Percentiles rank a stretch among this genome's conserved stretches.
Evolutionary conservation across 1,140 invertebrate genomes (phyloP).

Genomic region (Calephelis virginiensis): DNA sequence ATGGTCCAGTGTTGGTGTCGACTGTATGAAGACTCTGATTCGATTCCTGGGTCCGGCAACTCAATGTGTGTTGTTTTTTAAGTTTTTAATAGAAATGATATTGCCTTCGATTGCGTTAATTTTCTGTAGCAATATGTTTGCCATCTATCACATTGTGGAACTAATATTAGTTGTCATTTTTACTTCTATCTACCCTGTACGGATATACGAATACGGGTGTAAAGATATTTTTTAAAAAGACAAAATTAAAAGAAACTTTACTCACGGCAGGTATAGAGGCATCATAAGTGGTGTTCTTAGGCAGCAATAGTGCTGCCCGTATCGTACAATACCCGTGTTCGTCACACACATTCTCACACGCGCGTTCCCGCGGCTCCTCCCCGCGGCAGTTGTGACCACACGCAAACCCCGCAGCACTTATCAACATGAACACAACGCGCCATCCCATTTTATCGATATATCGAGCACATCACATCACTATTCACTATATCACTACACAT

Average conservation of each 20-base stretch:
- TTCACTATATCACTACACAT: slow-evolving; percentile 25
- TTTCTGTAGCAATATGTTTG: too few relatives aligned
- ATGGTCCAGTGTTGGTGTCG: too few relatives aligned
- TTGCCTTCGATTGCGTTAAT: too few relatives aligned
- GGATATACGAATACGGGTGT: not conserved
- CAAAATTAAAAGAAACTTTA: slow-evolving; percentile 10
- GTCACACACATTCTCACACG: slow-evolving; percentile 77
- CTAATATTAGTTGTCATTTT: too few relatives aligned
- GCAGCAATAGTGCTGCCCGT: slow-evolving; percentile 79
- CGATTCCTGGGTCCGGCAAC: too few relatives aligned
- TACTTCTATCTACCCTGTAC: too few relatives aligned
- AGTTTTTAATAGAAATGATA: too few relatives aligned
- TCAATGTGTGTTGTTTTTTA: too few relatives aligned
- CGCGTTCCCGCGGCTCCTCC: slow-evolving; percentile 55
- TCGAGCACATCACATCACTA: slow-evolving; percentile 40
- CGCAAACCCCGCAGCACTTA: slow-evolving; percentile 26
- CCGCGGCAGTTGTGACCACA: slow-evolving; percentile 61
- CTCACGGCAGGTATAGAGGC: slow-evolving; percentile 75
- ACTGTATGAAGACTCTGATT: too few relatives aligned
- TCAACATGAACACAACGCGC: slow-evolving; percentile 42
- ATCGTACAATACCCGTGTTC: slow-evolving; percentile 68
- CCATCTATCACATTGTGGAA: too few relatives aligned
- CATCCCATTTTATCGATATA: slow-evolving; percentile 52
- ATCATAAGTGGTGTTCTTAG: slow-evolving; percentile 73
- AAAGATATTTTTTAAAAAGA: slow-evolving; percentile 1